phyloP scores from a whole-genome alignment of 1,140 invertebrate genomes.

The Rhagoletis pomonella region DNA sequence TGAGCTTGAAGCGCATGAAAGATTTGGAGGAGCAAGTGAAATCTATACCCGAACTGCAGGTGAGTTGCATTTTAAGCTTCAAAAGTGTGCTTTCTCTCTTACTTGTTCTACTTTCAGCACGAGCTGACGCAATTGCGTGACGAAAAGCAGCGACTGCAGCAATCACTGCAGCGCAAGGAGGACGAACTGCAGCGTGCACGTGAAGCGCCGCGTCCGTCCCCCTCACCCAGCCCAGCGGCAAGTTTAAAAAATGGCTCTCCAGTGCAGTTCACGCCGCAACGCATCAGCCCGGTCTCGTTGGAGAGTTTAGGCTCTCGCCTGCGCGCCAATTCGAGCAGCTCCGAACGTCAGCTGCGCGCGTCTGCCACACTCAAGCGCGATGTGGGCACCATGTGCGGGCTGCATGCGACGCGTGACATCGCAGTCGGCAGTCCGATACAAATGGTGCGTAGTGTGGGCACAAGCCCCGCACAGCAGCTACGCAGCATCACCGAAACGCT shows the following conservation, averaged over 20 bases:
- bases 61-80: slow-evolving; percentile 67
- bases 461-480: slow-evolving; percentile 58
- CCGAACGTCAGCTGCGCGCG: slow-evolving; percentile 55
- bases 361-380: slow-evolving; percentile 75
- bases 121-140: slow-evolving; percentile 83
- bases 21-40: slow-evolving; percentile 91
- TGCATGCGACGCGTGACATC: slow-evolving; percentile 64
- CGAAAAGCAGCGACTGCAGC: slow-evolving; percentile 82
- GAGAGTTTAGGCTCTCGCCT: slow-evolving; percentile 69
- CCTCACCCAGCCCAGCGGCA: slow-evolving; percentile 63
- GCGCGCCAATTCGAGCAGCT: slow-evolving; percentile 65
- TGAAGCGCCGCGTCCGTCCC: slow-evolving; percentile 70
- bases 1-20: slow-evolving; percentile 84
- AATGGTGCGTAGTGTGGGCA: slow-evolving; percentile 60
- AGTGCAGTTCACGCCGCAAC: slow-evolving; percentile 69
- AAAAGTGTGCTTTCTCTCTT: neutral
- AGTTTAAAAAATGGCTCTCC: slow-evolving; percentile 64
- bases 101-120: slow-evolving; percentile 73
- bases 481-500: slow-evolving; percentile 62
- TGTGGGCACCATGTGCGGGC: slow-evolving; percentile 80
- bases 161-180: slow-evolving; percentile 77
- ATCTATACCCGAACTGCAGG: slow-evolving; percentile 87
- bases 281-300: slow-evolving; percentile 69
- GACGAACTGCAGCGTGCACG: slow-evolving; percentile 74
- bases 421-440: slow-evolving; percentile 61